Base-by-base conservation (phyloP, 2,888 invertebrate species). In the Hedychridium roseum region DNA sequence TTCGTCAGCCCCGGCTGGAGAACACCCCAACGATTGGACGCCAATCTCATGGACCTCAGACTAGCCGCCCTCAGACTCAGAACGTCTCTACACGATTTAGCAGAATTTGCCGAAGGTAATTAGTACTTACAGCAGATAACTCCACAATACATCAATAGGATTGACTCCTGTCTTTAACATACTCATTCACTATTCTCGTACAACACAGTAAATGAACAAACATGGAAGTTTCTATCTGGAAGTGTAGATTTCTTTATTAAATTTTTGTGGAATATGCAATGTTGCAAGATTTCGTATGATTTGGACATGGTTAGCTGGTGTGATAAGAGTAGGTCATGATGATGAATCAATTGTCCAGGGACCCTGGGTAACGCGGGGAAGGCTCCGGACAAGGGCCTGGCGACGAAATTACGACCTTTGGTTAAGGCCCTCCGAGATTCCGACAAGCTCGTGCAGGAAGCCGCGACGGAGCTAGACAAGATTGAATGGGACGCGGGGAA, bases 1-100 rank as follows among this genome's bases (percentile, higher is more conserved):
- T 91, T 90, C 78, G 92, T 90, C 50, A 84, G 85, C 58, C 90
- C 91, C 17, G 86, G 88, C 45, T 95, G 95, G 95, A 85, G 94
- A 68, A 85, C 86, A 52, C 85, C 86, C 54, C 90, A 91, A 18
- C 89, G 89, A 70, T 81, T 96, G 51, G 90, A 92, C 60, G 84
- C 87, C 11, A 87, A 88, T 46, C 80, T 94, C 31, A 86, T 91
- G 81, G 94, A 95, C 74, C 87, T 96, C 30, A 90, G 91, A 79
- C 83, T 92, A 59, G 88, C 92, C 3, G 90, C 90, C 32, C 85
- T 88, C 3, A 83, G 91, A 40, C 82, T 96, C 35, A 84, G 90
- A 58, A 89, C 91, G 2, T 89, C 92, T 1, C 80, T 95, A 21
- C 90, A 92, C 74, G 94, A 95, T 81, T 86, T 95, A 49, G 87